A percentile compares a stretch with the other conserved stretches of the same genome.
Evolutionary conservation across 2,888 invertebrate species (phyloP).

Genomic region (Caenorhabditis macrosperma): DNA sequence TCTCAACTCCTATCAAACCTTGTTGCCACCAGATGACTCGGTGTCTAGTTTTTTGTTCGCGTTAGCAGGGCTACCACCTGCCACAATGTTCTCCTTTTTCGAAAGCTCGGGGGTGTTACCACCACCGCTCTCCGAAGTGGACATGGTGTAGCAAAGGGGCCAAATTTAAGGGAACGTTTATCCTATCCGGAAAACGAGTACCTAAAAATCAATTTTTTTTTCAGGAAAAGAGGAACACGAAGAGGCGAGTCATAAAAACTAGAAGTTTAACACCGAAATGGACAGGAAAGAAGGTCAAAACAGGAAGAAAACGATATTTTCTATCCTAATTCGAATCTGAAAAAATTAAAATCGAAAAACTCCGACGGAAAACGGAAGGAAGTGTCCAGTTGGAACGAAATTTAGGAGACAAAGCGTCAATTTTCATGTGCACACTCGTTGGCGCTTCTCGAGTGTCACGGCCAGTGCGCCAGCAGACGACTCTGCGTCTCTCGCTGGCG

Average conservation of each 20-base stretch:
- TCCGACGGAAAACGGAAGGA: constrained; percentile 2
- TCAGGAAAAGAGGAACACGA: background rate
- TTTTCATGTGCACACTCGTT: constrained; percentile 35
- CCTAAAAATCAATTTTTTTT: constrained; percentile 14
- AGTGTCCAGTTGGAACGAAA: constrained; percentile 36
- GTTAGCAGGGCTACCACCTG: constrained; percentile 44
- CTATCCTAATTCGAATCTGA: background rate
- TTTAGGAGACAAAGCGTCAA: constrained; percentile 57
- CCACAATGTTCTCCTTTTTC: constrained; percentile 45
- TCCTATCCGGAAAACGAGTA: constrained; percentile 34
- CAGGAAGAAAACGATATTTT: background rate
- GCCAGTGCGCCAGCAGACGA: constrained; percentile 26
- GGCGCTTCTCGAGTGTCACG: constrained; percentile 43
- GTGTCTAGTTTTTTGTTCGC: constrained; percentile 37
- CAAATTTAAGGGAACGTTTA: constrained; percentile 55
- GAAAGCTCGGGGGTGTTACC: constrained; percentile 44
- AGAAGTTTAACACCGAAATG: background rate
- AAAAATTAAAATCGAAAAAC: constrained; percentile 6
- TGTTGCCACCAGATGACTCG: constrained; percentile 45
- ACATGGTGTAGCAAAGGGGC: constrained; percentile 57
- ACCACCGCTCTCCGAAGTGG: constrained; percentile 50
- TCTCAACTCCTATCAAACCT: constrained; percentile 1
- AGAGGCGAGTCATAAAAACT: background rate
- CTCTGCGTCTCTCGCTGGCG: constrained; percentile 42
- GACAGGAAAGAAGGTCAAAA: background rate